phyloP scores from a whole-genome alignment of 2,888 invertebrate genomes.

The Tipula unca region DNA sequence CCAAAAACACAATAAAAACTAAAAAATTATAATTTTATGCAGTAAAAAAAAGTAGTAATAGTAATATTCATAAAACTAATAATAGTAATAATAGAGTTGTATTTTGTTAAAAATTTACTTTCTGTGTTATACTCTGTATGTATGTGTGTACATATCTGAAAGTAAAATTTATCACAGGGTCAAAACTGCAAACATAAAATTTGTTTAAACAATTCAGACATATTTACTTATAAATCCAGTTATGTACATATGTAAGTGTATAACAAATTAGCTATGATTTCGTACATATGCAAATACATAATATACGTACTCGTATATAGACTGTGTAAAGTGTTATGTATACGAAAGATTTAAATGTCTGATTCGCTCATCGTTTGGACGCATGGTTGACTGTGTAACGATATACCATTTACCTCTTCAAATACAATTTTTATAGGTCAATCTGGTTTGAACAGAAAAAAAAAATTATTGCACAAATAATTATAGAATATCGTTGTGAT shows the following conservation, averaged over 20 bases:
- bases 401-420: too few relatives aligned
- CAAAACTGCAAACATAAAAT: neutral
- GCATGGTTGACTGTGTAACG: too few relatives aligned
- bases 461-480: neutral
- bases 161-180: neutral
- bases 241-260: neutral
- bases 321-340: neutral
- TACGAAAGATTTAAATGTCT: too few relatives aligned
- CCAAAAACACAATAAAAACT: neutral
- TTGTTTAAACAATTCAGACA: neutral
- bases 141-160: too few relatives aligned
- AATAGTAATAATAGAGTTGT: neutral
- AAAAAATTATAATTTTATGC: neutral
- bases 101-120: neutral
- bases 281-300: neutral
- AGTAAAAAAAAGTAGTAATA: neutral
- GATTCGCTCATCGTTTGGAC: neutral
- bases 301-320: neutral
- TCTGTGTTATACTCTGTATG: neutral
- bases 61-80: neutral
- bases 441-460: neutral
- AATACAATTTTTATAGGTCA: neutral
- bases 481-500: neutral
- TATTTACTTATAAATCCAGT: neutral
- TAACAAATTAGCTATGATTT: neutral